Base-by-base conservation (phyloP, 2,797 vertebrate genomes). In the Coranthus polyacanthus region DNA sequence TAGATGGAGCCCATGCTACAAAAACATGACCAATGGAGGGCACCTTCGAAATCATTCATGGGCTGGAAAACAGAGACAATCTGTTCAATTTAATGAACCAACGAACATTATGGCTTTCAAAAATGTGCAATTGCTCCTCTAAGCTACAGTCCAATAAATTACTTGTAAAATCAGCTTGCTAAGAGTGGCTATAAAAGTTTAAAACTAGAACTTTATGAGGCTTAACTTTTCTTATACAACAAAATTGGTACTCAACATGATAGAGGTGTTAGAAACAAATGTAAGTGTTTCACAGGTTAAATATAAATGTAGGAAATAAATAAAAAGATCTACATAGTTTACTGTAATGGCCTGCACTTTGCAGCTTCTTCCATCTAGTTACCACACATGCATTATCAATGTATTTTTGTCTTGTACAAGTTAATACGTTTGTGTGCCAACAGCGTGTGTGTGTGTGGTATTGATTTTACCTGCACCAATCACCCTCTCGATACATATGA, bases 401-500 rank as follows among this genome's bases (percentile, higher is more conserved):
- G 43, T 46, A 16, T 21, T 6, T 47, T 50, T 22, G 0, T 34
- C 21, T 9, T 56, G 17, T 26, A 53, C 34, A 52, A 56, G 20
- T 34, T 12, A 24, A 26, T 24, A 2, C 29, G 5, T 45, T 13
- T 56, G 12, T 57, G 16, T 45, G 11, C 1, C 9, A 37, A 26
- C 6, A 41, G 11, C 32, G 15, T 36, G 6, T 36, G 10, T 18
- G 41, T n/a, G n/a, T n/a, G n/a, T n/a, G n/a, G n/a, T 20, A 37
- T 15, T 52, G 15, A 46, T 67, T 71, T 82, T 79, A 99, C 97
- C 98, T 94, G 97, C 95, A 49, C 97, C 98, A 66, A 99, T 99
- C 71, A 99, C 98, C 90, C 96, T 96, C 81, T 99, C 97, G 44
- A 99, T 99, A 53, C 96, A 96, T 72, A 99, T 99, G 82, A 95